These are phyloP conservation scores for Scaptomyza caliginosa DNA, from an alignment of 2,888 invertebrate species.

Conservation along the genomic window DNA sequence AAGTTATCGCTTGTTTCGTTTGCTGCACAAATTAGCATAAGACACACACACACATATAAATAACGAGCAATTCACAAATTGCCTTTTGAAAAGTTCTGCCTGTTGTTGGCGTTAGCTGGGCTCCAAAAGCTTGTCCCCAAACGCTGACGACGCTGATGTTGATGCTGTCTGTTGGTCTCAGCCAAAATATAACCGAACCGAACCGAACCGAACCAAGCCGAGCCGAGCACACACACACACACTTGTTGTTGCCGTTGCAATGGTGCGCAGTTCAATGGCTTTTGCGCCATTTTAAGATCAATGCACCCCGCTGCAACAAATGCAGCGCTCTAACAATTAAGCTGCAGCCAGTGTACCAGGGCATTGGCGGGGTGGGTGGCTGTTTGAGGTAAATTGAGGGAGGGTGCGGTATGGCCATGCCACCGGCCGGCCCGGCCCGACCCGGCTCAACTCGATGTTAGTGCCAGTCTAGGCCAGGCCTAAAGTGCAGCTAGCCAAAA, in stretches of 20 bases:
- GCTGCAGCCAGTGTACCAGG: slow-evolving; percentile 10
- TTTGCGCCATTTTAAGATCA: slow-evolving; percentile 83
- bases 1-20: slow-evolving; percentile 8
- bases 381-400: too few species aligned
- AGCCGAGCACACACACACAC: slow-evolving; percentile 3
- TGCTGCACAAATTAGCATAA: slow-evolving; percentile 44
- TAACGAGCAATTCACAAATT: slow-evolving; percentile 8
- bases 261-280: slow-evolving; percentile 81
- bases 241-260: slow-evolving; percentile 41
- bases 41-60: slow-evolving; percentile 1
- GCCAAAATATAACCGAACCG: slow-evolving; percentile 6
- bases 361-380: not conserved
- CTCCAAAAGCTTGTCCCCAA: slow-evolving; percentile 10
- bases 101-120: slow-evolving; percentile 6
- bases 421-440: slow-evolving; percentile 31
- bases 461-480: slow-evolving; percentile 37
- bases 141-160: slow-evolving; percentile 5
- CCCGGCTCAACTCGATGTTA: slow-evolving; percentile 1
- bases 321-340: slow-evolving; percentile 49
- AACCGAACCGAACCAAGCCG: slow-evolving; percentile 4
- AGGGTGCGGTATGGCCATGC: slow-evolving; percentile 23
- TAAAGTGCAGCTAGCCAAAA: too few species aligned
- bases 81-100: slow-evolving; percentile 43
- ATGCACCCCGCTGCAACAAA: slow-evolving; percentile 76
- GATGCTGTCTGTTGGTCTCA: slow-evolving; percentile 17